phyloP scores from a whole-genome alignment of 2,113 vertebrate genomes.

The Platichthys stellatus region DNA sequence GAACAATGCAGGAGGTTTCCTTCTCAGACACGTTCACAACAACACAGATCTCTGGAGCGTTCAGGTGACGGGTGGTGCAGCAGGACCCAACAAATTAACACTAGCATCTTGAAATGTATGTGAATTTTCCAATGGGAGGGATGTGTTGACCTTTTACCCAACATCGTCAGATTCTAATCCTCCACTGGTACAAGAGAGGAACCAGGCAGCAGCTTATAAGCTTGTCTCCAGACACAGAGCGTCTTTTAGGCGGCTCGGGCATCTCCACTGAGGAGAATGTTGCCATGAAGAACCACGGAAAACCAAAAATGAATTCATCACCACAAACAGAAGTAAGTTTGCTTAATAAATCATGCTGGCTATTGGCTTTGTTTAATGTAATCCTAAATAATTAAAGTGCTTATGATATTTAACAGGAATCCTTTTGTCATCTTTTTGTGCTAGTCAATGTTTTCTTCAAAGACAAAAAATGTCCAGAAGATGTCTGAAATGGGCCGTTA shows the following conservation, averaged over 20 bases:
- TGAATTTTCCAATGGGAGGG: constrained; percentile 5
- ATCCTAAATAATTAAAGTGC: too few relatives aligned
- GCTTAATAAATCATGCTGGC: background rate
- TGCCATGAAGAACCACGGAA: constrained; percentile 20
- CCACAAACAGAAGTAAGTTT: constrained; percentile 42
- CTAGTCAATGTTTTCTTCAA: constrained; percentile 24
- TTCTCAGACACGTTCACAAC: too few relatives aligned
- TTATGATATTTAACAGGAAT: too few relatives aligned
- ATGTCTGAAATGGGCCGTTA: constrained; percentile 77
- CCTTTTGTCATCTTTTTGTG: background rate
- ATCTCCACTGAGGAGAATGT: background rate
- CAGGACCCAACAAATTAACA: too few relatives aligned
- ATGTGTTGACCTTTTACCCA: constrained; percentile 56
- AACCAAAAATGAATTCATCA: constrained; percentile 9
- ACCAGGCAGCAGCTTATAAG: constrained; percentile 16
- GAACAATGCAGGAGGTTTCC: too few relatives aligned
- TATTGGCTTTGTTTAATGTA: background rate
- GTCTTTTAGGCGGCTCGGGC: constrained; percentile 52
- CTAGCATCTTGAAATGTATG: background rate
- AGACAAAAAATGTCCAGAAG: constrained; percentile 50
- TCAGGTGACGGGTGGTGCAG: too few relatives aligned
- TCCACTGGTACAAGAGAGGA: constrained; percentile 59
- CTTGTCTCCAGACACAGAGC: constrained; percentile 61
- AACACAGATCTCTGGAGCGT: too few relatives aligned
- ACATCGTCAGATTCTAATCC: constrained; percentile 65